Evolutionary conservation across 2,113 vertebrate species (phyloP).

Genomic region (Chamaetylas fuelleborni): DNA sequence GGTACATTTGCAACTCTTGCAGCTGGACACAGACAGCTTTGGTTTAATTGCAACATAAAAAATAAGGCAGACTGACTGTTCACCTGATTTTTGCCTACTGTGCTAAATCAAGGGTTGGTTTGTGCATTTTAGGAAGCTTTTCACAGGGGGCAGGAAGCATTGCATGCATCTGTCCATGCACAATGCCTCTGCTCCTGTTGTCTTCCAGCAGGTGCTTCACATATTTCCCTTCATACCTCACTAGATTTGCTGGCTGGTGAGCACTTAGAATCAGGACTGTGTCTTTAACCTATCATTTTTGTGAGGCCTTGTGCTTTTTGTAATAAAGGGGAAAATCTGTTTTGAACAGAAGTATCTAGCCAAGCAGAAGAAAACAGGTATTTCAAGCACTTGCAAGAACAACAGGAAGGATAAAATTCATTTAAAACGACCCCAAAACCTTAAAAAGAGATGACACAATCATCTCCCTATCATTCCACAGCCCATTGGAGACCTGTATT

Average conservation of each 20-base stretch:
- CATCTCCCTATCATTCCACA: background rate
- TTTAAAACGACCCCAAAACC: background rate
- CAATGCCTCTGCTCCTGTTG: background rate
- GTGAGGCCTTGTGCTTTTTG: background rate
- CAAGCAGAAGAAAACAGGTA: background rate
- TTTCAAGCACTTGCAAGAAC: background rate
- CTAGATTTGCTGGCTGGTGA: background rate
- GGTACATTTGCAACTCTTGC: background rate
- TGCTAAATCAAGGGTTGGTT: background rate
- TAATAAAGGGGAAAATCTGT: background rate
- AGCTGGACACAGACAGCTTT: background rate
- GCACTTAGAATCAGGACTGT: background rate
- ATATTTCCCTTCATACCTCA: background rate
- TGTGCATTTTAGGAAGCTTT: background rate
- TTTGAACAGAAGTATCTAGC: background rate
- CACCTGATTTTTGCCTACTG: background rate
- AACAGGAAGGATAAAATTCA: background rate
- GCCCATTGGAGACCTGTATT: background rate
- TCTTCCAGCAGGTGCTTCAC: background rate
- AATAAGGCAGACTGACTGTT: background rate
- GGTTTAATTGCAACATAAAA: background rate
- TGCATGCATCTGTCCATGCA: background rate
- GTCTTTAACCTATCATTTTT: background rate
- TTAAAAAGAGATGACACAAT: background rate
- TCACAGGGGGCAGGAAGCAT: background rate